Evolutionary conservation across 2,888 invertebrate genomes (phyloP), one percentile per base, ranked within the genome.

Genomic region (Lamellibrachia columna): DNA sequence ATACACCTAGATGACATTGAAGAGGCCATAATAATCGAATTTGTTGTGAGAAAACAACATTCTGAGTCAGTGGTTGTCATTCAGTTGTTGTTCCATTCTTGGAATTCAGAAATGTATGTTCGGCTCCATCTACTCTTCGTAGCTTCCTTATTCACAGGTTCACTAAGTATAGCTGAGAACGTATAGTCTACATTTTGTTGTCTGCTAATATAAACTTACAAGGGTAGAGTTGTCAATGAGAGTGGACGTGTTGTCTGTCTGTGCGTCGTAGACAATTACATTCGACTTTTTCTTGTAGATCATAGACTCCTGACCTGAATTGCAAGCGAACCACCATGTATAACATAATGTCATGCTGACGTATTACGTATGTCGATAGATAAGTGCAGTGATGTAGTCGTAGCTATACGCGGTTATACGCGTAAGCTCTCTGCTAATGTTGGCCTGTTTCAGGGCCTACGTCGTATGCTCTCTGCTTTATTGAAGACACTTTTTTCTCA

Each of bases 251-350:
- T 75, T 75, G 22, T 6, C 75, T 15, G 75, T 75, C 2, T 22
- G 75, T 75, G 75, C 75, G 6, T 75, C 75, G 75, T 75, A 75
- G 75, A 75, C 22, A 22, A 75, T 75, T 75, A 75, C 22, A 22
- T 75, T 75, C n/a, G 75, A 75, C 15, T 75, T n/a, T 75, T 75
- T 75, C 75, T 75, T 22, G 75, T 75, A 75, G 75, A 75, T 75
- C 75, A 75, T 3, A 22, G 75, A 75, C 75, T 75, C 75, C n/a
- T 75, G 15, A 22, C n/a, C 75, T 75, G 75, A 75, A 75, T 22
- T n/a, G 6, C 22, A 15, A 75, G 22, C 22, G 3, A 22, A 75
- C 15, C 75, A 75, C 15, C 75, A 22, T 15, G 75, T 6, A 75
- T n/a, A 75, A n/a, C 75, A 22, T 22, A 75, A 75, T 22, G 75